Base-by-base conservation (phyloP, 2,888 invertebrate species). In the Heliothis peltigera region DNA sequence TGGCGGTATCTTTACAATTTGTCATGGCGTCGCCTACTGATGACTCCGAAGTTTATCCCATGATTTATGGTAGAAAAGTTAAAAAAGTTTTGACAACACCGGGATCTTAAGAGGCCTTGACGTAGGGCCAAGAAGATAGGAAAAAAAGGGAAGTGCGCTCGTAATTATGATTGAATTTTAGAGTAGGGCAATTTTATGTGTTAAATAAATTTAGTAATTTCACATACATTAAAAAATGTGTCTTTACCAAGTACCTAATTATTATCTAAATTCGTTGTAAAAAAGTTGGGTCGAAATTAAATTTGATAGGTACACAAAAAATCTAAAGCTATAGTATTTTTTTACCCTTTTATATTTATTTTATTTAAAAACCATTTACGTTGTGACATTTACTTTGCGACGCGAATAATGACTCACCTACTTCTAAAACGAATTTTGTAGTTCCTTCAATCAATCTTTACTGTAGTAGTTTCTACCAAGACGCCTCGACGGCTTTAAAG, bases 41-140 rank as follows among this genome's bases (percentile, higher is more conserved):
- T 62, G 63, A 79, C 57, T 51, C 49, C 18, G 49, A 60, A 75
- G 61, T 75, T 57, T 48, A 39, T 32, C 15, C 49, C 48, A 47
- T 79, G 60, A 79, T 77, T 77, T 69, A 75, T 77, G 64, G 54
- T 44, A 43, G 12, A 19, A 25, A 70, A 70, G 58, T 77, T 71
- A 46, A 52, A 58, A 77, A 75, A 75, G 63, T 78, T 70, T 70
- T 43, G 63, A 73, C 66, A 69, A 56, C 59, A 44, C 21, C 62
- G 52, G 53, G 63, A 28, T 63, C 52, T 58, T 59, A 49, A 61
- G 59, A 59, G 59, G 59, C 60, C 59, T 76, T 60, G 55, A 57
- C 47, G 57, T 55, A 44, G 48, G 18, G 28, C 43, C 42, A 8
- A 51, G 21, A 48, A 75, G 58, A 63, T 75, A 58, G 32, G 42